phyloP scores from a whole-genome alignment of 2,797 vertebrate genomes.

The Crenichthys baileyi region DNA sequence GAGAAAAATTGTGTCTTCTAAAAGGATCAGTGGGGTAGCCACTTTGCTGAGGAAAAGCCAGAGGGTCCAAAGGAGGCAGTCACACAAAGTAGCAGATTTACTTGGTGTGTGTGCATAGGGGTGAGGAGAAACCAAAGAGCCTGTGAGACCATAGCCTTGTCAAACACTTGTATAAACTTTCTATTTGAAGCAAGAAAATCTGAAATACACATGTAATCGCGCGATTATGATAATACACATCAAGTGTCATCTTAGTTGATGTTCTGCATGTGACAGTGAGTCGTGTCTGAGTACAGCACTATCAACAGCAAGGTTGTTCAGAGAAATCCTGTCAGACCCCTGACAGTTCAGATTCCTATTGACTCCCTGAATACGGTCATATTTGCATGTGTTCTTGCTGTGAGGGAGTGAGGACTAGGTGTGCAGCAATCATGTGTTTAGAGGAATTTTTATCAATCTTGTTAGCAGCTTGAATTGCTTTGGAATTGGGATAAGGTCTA shows the following conservation, averaged over 20 bases:
- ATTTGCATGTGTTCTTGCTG: constrained; percentile 2
- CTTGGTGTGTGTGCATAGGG: constrained; percentile 20
- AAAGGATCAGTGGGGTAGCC: constrained; percentile 58
- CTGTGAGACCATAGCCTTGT: constrained; percentile 40
- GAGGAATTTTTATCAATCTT: neutral
- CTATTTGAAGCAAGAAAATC: constrained; percentile 64
- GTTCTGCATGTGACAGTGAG: constrained; percentile 48
- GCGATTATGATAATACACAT: constrained; percentile 79
- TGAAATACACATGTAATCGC: constrained; percentile 80
- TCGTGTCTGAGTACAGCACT: constrained; percentile 46
- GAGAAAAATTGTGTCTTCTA: constrained; percentile 42
- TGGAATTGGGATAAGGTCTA: neutral
- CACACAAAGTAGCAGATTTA: constrained; percentile 70
- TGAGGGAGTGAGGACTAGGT: constrained; percentile 1
- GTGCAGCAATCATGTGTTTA: neutral
- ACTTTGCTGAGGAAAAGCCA: constrained; percentile 54
- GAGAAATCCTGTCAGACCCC: constrained; percentile 51
- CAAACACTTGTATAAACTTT: constrained; percentile 53
- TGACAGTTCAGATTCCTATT: constrained; percentile 48
- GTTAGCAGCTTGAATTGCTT: neutral
- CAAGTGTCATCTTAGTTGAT: constrained; percentile 79
- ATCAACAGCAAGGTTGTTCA: constrained; percentile 47
- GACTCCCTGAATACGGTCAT: constrained; percentile 43
- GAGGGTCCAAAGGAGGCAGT: constrained; percentile 64
- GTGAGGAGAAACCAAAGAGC: constrained; percentile 9